Conservation (phyloP, 2,113 vertebrate species). For the Cettia cetti region DNA sequence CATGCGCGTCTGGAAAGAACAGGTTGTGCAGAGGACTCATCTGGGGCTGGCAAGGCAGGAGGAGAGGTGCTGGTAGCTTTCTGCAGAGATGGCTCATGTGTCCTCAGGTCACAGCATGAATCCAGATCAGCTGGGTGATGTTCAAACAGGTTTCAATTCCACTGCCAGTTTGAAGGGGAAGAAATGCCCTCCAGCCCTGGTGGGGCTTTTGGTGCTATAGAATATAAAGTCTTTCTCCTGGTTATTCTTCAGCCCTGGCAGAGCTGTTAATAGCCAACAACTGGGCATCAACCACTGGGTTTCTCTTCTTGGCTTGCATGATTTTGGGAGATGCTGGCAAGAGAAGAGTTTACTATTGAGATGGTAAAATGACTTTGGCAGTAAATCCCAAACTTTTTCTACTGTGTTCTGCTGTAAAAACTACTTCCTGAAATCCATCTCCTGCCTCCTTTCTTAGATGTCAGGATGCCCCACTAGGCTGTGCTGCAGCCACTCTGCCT, state of each 20-base stretch:
- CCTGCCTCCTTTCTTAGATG: background rate
- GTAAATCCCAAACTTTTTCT: background rate
- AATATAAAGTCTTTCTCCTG: background rate
- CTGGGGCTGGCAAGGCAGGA: background rate
- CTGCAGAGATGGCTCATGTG: accelerated
- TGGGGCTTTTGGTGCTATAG: background rate
- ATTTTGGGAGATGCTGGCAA: background rate
- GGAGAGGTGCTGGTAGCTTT: background rate
- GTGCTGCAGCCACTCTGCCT: background rate
- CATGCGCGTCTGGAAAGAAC: background rate
- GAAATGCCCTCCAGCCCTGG: background rate
- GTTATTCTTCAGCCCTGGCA: background rate
- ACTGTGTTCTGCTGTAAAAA: background rate
- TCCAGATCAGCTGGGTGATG: background rate
- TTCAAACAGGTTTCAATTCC: background rate
- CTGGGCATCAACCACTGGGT: accelerated
- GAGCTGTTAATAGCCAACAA: background rate
- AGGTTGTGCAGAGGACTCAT: too few species aligned
- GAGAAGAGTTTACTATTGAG: background rate
- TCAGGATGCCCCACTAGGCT: accelerated
- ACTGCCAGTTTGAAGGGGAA: background rate
- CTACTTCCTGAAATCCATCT: background rate
- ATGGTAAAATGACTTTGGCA: background rate
- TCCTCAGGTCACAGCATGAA: accelerated
- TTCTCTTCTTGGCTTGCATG: background rate